Evolutionary conservation across 2,888 invertebrate species (phyloP).

Genomic region (Atrina japonica): DNA sequence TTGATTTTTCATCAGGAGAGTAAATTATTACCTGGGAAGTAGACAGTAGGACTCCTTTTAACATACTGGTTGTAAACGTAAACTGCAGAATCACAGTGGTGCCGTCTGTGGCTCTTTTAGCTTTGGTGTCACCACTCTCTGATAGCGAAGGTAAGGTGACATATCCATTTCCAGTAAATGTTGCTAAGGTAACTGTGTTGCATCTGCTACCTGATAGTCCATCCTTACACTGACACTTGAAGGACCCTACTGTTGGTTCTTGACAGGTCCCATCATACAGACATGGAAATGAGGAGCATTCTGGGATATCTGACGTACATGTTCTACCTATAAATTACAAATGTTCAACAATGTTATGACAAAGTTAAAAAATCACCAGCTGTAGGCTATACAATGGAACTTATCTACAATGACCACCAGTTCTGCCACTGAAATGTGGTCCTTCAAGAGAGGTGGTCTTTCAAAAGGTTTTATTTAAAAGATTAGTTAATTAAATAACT

Average conservation of each 20-base stretch:
- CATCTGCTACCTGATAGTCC: slow-evolving; percentile 69
- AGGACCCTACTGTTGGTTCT: slow-evolving; percentile 88
- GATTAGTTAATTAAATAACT: too few relatives aligned
- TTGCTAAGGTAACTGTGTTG: slow-evolving; percentile 65
- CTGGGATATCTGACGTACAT: slow-evolving; percentile 59
- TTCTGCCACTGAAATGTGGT: too few relatives aligned
- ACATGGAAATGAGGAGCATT: slow-evolving; percentile 86
- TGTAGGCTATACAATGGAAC: too few relatives aligned
- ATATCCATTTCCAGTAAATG: slow-evolving; percentile 65
- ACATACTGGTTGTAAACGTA: slow-evolving; percentile 64
- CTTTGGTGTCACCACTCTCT: not conserved
- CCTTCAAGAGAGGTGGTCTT: too few relatives aligned
- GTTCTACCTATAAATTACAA: slow-evolving; percentile 46
- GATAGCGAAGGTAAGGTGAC: slow-evolving; percentile 51
- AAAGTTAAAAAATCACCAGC: not conserved
- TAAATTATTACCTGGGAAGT: slow-evolving; percentile 68
- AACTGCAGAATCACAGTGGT: slow-evolving; percentile 43
- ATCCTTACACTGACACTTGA: slow-evolving; percentile 67
- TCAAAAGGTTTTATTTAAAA: too few relatives aligned
- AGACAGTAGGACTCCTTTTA: slow-evolving; percentile 65
- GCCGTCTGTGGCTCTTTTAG: slow-evolving; percentile 4
- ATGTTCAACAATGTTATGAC: not conserved
- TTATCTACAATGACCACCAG: too few relatives aligned
- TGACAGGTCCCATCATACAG: slow-evolving; percentile 95
- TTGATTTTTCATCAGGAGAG: too few relatives aligned